phyloP scores from a whole-genome alignment of 2,113 vertebrate genomes.

The Engystomops pustulosus region DNA sequence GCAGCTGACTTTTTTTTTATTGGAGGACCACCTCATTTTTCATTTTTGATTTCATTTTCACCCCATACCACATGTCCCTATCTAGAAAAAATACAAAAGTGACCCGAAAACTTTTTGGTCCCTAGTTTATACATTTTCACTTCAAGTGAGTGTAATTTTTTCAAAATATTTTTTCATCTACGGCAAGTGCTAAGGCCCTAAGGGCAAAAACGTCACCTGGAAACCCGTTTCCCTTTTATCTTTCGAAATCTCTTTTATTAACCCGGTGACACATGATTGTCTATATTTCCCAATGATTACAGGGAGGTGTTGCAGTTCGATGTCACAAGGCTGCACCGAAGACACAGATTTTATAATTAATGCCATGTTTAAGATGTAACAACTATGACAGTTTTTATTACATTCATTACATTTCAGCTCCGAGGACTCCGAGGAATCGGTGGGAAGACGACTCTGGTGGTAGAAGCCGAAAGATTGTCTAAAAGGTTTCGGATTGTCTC shows the following conservation, averaged over 20 bases:
- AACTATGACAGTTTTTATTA: conserved; percentile 45
- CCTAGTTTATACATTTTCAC: no score
- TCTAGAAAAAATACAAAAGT: no score
- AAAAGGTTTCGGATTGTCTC: not conserved
- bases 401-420: not conserved
- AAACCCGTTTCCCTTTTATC: conserved; percentile 1
- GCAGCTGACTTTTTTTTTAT: no score
- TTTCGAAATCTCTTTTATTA: not conserved
- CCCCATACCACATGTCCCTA: no score
- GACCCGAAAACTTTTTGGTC: no score
- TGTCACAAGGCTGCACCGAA: not conserved
- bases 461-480: not conserved
- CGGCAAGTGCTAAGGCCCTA: not conserved
- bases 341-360: conserved; percentile 51
- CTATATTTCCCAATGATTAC: not conserved
- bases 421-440: conserved; percentile 10
- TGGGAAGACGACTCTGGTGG: not conserved
- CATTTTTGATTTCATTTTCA: no score
- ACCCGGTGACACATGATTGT: not conserved
- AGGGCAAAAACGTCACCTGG: conserved; percentile 17
- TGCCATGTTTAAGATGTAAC: conserved; percentile 10
- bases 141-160: not conserved
- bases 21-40: no score
- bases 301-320: not conserved
- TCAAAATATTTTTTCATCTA: not conserved